Evolutionary conservation across 2,113 vertebrate species (phyloP).

Genomic region (Equus quagga): DNA sequence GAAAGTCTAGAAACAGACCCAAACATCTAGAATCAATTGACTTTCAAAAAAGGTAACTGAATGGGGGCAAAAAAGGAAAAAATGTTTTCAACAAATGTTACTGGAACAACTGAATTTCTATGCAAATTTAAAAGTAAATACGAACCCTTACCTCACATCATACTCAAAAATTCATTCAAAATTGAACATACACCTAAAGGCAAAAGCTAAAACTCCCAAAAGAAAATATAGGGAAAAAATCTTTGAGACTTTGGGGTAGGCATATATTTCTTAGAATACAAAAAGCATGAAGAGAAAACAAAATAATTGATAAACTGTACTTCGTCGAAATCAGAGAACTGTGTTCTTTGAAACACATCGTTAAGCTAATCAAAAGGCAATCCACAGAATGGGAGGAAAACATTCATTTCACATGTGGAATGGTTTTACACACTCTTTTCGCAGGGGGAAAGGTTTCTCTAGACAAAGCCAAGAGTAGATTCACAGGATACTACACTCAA

Average conservation of each 20-base stretch:
- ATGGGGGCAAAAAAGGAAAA: not conserved
- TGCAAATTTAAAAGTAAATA: not conserved
- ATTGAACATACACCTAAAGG: not conserved
- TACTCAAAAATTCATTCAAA: not conserved
- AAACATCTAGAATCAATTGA: not conserved
- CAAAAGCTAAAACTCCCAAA: not conserved
- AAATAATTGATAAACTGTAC: not conserved
- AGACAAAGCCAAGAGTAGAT: not conserved
- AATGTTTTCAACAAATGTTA: not conserved
- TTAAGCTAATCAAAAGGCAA: not conserved
- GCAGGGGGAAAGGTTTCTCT: not conserved
- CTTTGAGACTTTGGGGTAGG: not conserved
- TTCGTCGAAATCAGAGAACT: not conserved
- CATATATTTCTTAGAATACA: not conserved
- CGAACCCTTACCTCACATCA: not conserved
- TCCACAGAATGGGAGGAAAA: not conserved
- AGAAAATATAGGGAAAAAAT: not conserved
- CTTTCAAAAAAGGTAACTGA: not conserved
- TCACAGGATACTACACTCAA: not conserved
- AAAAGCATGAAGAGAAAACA: not conserved
- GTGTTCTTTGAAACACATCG: not conserved
- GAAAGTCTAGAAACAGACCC: not conserved
- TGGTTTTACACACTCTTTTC: not conserved
- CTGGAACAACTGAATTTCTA: not conserved
- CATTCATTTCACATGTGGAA: not conserved